Evolutionary conservation across 35 echinoderm and acorn worm genomes (phyloP), one percentile per base, ranked within the genome.

Genomic region (Apostichopus californicus): DNA sequence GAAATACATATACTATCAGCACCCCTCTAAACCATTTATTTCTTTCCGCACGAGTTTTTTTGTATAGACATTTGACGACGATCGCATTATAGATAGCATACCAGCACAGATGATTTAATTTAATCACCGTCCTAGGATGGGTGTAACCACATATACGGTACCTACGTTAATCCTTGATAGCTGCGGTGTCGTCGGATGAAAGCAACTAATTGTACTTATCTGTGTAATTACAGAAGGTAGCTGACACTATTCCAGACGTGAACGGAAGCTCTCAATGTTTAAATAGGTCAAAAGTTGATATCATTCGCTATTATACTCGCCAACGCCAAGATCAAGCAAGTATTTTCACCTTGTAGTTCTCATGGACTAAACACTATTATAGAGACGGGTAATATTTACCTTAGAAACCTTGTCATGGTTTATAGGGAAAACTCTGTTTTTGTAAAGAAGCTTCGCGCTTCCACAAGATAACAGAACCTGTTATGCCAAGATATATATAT

Each of bases 401-500:
- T 85, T 58, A 59, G 55, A 6, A 61, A 55, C 81, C n/a, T 85
- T 85, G 20, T 56, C 81, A 57, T 85, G 81, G 54, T 85, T 21
- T 85, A 12, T 11, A 55, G 81, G 81, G 58, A 85, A 24, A 85
- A 21, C 18, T 20, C 81, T 85, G 81, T 85, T 85, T 59, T 85
- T 85, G 81, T 85, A 20, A 25, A 85, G 54, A 85, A 58, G 81
- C 81, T 59, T 85, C 15, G n/a, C 17, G 56, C 54, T 85, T 85
- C 81, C 81, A 85, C 81, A 85, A 25, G 58, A 85, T 85, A 85
- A 85, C 81, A 85, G 17, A 56, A 58, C 81, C 54, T 56, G 55
- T 58, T 55, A 57, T 61, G 12, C 58, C 58, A 61, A 2, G 34
- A 46, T 46, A 46, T 46, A 46, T 46, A 46, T 46, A 46, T 46